phyloP scores from a whole-genome alignment of 2,888 invertebrate genomes.

The Scaeva pyrastri region DNA sequence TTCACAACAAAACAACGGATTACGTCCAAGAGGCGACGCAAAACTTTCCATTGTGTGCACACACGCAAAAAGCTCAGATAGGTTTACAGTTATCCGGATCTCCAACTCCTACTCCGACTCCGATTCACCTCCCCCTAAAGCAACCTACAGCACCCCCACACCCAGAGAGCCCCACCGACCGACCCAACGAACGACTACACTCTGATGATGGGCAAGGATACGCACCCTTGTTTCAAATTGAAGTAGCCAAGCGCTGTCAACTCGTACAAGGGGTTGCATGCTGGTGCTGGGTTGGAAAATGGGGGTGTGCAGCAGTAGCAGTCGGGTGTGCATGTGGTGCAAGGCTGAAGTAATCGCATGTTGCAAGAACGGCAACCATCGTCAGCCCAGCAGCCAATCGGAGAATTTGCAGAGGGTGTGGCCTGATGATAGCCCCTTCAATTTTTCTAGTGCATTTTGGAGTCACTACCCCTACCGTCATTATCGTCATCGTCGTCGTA shows the following conservation, averaged over 20 bases:
- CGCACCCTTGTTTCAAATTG: slow-evolving; percentile 71
- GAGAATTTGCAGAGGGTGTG: slow-evolving; percentile 73
- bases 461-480: slow-evolving; percentile 64
- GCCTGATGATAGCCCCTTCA: slow-evolving; percentile 73
- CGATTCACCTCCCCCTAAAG: neutral
- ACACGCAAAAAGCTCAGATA: slow-evolving; percentile 74
- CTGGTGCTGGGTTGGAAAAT: slow-evolving; percentile 45
- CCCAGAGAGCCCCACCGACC: neutral
- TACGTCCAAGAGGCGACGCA: slow-evolving; percentile 72
- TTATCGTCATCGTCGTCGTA: slow-evolving; percentile 26
- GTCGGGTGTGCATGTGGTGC: slow-evolving; percentile 70
- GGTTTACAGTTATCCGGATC: slow-evolving; percentile 39
- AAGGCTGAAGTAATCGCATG: slow-evolving; percentile 71
- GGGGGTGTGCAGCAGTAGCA: slow-evolving; percentile 56
- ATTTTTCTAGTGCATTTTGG: slow-evolving; percentile 66
- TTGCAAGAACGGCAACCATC: slow-evolving; percentile 62
- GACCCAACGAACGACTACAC: neutral
- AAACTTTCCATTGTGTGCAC: slow-evolving; percentile 74
- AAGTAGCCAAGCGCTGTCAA: slow-evolving; percentile 55
- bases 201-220: slow-evolving; percentile 53
- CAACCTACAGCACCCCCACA: neutral
- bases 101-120: slow-evolving; percentile 11
- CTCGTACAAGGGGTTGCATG: slow-evolving; percentile 51
- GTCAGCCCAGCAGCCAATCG: slow-evolving; percentile 68
- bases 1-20: slow-evolving; percentile 62